These are phyloP conservation scores for Ranitomeya variabilis DNA, from an alignment of 2,113 vertebrate species.

Conservation along the genomic window DNA sequence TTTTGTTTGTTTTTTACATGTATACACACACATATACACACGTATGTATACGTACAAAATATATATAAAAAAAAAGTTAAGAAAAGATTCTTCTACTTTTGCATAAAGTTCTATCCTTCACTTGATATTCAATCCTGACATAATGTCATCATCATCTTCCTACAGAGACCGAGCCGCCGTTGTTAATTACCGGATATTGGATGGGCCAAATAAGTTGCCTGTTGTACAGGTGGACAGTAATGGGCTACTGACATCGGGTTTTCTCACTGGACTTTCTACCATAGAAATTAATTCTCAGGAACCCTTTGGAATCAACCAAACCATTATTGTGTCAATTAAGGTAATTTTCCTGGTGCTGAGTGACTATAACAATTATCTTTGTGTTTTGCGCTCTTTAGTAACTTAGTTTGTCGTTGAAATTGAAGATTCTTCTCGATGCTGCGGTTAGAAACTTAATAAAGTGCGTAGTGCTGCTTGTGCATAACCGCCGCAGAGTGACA, in stretches of 20 bases:
- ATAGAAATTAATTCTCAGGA: conserved; percentile 87
- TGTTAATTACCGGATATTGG: conserved; percentile 82
- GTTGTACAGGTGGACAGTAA: conserved; percentile 82
- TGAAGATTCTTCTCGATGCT: background rate
- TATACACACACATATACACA: too few species aligned
- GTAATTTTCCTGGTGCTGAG: conserved; percentile 59
- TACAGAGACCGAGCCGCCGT: conserved; percentile 79
- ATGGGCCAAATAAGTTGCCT: conserved; percentile 75
- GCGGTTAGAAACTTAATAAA: background rate
- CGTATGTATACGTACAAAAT: too few species aligned
- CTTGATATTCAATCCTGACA: too few species aligned
- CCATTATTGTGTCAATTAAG: conserved; percentile 71
- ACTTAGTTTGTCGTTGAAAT: background rate
- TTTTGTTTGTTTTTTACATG: too few species aligned
- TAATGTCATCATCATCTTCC: too few species aligned
- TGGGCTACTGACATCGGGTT: conserved; percentile 81
- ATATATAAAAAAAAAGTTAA: too few species aligned
- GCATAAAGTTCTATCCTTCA: background rate
- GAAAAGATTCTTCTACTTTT: too few species aligned
- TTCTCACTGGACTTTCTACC: conserved; percentile 79
- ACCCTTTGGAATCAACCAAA: conserved; percentile 78
- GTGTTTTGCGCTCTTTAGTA: background rate
- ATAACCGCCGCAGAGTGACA: background rate
- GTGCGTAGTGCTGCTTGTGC: background rate
- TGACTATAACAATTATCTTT: too few species aligned